Conservation (phyloP, 2,888 invertebrate species). For the Dryadula phaetusa region DNA sequence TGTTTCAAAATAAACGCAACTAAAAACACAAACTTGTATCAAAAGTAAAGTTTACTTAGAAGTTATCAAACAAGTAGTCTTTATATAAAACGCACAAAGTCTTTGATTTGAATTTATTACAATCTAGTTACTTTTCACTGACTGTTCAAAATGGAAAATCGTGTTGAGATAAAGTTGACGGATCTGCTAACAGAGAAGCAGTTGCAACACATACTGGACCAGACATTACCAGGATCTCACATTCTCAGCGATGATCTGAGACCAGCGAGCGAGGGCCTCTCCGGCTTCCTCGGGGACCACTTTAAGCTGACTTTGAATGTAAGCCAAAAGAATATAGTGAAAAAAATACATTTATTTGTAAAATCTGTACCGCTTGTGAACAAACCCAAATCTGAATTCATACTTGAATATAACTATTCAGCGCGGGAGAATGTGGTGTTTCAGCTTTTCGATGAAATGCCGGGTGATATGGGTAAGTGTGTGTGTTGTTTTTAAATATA, state of each 20-base stretch:
- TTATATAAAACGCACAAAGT: slow-evolving; percentile 5
- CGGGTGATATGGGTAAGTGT: slow-evolving; percentile 48
- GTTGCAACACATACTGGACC: slow-evolving; percentile 53
- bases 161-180: slow-evolving; percentile 20
- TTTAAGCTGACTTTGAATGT: slow-evolving; percentile 56
- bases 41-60: slow-evolving; percentile 3
- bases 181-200: slow-evolving; percentile 58
- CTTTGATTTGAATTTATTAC: background rate
- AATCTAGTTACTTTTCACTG: background rate
- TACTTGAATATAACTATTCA: slow-evolving; percentile 58
- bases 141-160: slow-evolving; percentile 16
- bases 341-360: slow-evolving; percentile 61
- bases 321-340: slow-evolving; percentile 44
- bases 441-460: slow-evolving; percentile 61
- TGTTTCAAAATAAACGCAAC: background rate
- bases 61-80: background rate
- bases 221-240: slow-evolving; percentile 47
- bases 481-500: no score
- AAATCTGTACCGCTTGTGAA: slow-evolving; percentile 64
- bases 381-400: slow-evolving; percentile 65
- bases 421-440: slow-evolving; percentile 65
- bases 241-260: slow-evolving; percentile 51
- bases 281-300: slow-evolving; percentile 72
- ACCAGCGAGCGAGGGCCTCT: slow-evolving; percentile 60
- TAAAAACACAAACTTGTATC: background rate